Evolutionary conservation across 2,113 vertebrate genomes (phyloP).

Genomic region (Oncorhynchus gorbuscha): DNA sequence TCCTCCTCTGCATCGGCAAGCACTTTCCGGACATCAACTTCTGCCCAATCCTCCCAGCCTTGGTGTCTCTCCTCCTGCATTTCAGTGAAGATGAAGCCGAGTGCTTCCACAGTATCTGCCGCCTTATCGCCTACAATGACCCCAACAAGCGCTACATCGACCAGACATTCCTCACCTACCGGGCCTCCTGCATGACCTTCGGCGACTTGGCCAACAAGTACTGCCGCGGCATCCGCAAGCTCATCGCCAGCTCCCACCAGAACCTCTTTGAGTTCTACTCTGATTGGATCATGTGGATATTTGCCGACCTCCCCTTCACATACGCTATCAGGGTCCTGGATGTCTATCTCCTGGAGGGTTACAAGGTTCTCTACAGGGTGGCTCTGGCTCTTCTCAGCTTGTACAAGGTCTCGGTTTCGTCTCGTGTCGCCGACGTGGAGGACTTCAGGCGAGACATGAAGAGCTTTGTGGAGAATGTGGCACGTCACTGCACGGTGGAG

Average conservation of each 20-base stretch:
- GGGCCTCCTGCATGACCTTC: constrained; percentile 86
- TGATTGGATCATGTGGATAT: constrained; percentile 86
- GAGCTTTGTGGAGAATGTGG: constrained; percentile 76
- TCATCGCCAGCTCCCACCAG: constrained; percentile 78
- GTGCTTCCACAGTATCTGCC: constrained; percentile 80
- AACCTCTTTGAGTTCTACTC: constrained; percentile 87
- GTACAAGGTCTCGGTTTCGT: constrained; percentile 74
- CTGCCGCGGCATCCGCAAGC: constrained; percentile 81
- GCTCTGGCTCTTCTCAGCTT: constrained; percentile 81
- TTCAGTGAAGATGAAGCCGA: constrained; percentile 83
- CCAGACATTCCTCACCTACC: constrained; percentile 82
- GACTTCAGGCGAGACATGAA: constrained; percentile 79
- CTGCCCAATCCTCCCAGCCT: constrained; percentile 78
- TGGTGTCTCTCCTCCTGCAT: constrained; percentile 83
- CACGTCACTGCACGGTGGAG: constrained; percentile 64
- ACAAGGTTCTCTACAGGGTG: constrained; percentile 87
- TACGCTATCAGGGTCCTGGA: constrained; percentile 82
- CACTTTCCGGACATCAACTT: constrained; percentile 82
- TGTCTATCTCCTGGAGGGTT: constrained; percentile 84
- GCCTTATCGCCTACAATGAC: constrained; percentile 78
- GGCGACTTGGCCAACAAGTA: constrained; percentile 85
- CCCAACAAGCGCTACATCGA: constrained; percentile 81
- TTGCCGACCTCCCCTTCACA: constrained; percentile 81
- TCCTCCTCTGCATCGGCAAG: constrained; percentile 76
- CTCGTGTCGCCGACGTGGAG: constrained; percentile 69